Percentiles rank a stretch among this genome's conserved stretches.
phyloP scores from a whole-genome alignment of 2,888 invertebrate species.

The Aquatica leii region DNA sequence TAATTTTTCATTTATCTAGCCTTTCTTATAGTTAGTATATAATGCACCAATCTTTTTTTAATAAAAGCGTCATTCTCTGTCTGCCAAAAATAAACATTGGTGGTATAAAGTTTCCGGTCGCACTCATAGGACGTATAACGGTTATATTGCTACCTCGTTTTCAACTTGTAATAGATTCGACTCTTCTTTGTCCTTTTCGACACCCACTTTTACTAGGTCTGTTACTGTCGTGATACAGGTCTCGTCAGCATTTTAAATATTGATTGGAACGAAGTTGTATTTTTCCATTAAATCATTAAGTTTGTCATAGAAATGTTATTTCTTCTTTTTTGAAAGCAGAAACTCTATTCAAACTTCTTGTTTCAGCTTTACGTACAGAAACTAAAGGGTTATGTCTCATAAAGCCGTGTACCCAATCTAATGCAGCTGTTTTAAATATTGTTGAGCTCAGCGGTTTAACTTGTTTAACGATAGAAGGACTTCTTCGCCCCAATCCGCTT shows the following conservation, averaged over 20 bases:
- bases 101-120: constrained; percentile 40
- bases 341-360: constrained; percentile 37
- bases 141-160: constrained; percentile 47
- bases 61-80: constrained; percentile 55
- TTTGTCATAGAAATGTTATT: constrained; percentile 38
- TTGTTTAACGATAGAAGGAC: too few species aligned
- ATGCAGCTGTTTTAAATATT: constrained; percentile 37
- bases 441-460: constrained; percentile 37
- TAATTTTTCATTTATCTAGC: constrained; percentile 46
- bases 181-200: constrained; percentile 49
- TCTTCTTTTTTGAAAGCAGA: constrained; percentile 45
- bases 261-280: constrained; percentile 43
- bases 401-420: too few species aligned
- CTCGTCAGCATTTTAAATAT: constrained; percentile 47
- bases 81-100: constrained; percentile 61
- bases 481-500: too few species aligned
- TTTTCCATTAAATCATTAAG: constrained; percentile 32
- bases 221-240: constrained; percentile 44
- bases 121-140: constrained; percentile 41
- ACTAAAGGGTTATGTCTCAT: too few species aligned
- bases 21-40: constrained; percentile 41
- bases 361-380: constrained; percentile 12
- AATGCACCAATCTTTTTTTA: constrained; percentile 56
- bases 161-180: constrained; percentile 46
- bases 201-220: constrained; percentile 48